Conservation (phyloP, 2,797 vertebrate genomes). For the Danio tinwini region DNA sequence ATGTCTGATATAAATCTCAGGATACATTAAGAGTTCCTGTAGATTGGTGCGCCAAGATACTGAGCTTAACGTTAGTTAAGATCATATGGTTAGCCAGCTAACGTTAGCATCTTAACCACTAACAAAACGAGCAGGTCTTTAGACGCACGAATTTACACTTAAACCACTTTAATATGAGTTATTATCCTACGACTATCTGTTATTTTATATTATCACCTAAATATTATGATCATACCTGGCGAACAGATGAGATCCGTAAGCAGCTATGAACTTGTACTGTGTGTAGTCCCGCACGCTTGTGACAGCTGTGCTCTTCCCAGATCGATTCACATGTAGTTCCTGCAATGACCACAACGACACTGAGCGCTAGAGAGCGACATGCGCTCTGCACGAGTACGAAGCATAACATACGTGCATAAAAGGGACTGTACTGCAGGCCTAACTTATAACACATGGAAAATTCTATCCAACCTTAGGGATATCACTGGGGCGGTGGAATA, state of each 20-base stretch:
- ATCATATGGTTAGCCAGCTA: conserved; percentile 38
- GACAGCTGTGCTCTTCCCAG: conserved; percentile 38
- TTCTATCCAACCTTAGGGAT: too few relatives aligned
- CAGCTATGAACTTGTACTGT: background rate
- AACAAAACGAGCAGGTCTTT: background rate
- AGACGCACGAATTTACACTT: background rate
- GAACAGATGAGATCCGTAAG: background rate
- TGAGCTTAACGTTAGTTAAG: conserved; percentile 3
- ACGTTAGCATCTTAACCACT: conserved; percentile 29
- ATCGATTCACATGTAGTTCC: background rate
- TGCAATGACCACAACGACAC: background rate
- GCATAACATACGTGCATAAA: background rate
- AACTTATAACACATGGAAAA: too few relatives aligned
- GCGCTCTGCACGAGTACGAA: background rate
- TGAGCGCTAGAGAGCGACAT: conserved; percentile 20
- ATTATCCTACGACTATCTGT: background rate
- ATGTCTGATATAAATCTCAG: background rate
- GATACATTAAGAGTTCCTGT: background rate
- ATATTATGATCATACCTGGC: conserved; percentile 14
- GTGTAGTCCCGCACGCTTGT: conserved; percentile 10
- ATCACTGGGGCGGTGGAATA: too few relatives aligned
- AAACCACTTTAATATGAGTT: background rate
- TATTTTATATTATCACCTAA: background rate
- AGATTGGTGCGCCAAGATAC: background rate
- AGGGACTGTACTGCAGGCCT: background rate